Percentiles rank a stretch among this genome's conserved stretches.
Evolutionary conservation across 2,888 invertebrate species (phyloP).

Genomic region (Papilio gigon): DNA sequence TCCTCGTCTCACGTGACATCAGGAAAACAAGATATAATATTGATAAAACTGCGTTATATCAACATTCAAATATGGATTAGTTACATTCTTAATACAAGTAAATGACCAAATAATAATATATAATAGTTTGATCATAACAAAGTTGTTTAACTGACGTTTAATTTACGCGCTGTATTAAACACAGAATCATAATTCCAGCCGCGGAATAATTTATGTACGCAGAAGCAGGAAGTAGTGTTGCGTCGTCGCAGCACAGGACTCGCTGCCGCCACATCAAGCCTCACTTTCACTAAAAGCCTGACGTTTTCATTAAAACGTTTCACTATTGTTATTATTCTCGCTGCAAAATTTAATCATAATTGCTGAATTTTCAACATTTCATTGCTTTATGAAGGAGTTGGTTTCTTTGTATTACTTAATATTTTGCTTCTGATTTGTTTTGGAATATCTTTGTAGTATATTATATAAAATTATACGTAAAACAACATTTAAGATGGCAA

Average conservation of each 20-base stretch:
- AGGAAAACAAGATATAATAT: no score
- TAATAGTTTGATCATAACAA: background rate
- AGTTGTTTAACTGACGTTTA: background rate
- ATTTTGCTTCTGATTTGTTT: no score
- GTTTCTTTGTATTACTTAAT: conserved; percentile 5
- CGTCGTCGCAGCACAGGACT: conserved; percentile 3
- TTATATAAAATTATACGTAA: no score
- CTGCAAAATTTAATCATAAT: conserved; percentile 12
- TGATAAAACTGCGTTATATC: no score
- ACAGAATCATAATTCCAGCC: conserved; percentile 6
- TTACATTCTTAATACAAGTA: no score
- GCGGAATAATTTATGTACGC: conserved; percentile 14
- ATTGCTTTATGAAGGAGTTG: background rate
- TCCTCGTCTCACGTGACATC: no score
- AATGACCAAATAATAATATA: no score
- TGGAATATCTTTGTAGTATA: no score
- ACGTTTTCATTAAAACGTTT: conserved; percentile 30
- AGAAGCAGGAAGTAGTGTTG: conserved; percentile 16
- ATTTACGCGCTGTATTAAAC: background rate
- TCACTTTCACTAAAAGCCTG: conserved; percentile 29
- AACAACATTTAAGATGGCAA: no score
- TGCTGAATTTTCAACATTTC: conserved; percentile 12
- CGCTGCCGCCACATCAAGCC: conserved; percentile 20
- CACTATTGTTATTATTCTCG: conserved; percentile 24
- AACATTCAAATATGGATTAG: background rate